Evolutionary conservation across 2,797 vertebrate genomes (phyloP).

Genomic region (Labroides dimidiatus): DNA sequence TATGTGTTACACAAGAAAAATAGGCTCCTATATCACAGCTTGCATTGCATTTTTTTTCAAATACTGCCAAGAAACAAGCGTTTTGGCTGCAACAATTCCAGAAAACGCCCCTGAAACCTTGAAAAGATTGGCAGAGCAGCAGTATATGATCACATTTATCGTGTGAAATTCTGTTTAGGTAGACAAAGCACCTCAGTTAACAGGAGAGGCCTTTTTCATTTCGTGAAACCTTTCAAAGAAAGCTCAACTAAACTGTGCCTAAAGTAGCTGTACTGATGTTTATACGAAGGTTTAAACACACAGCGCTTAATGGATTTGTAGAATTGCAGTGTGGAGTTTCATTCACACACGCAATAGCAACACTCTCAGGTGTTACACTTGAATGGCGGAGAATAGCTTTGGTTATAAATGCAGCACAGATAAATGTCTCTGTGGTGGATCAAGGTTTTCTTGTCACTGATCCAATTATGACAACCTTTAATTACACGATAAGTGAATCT

Average conservation of each 20-base stretch:
- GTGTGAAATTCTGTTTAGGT: not conserved
- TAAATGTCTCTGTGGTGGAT: conserved; percentile 23
- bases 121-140: not conserved
- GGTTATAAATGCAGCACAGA: not conserved
- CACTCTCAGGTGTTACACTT: not conserved
- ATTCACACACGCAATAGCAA: not conserved
- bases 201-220: not conserved
- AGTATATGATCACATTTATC: conserved; percentile 3
- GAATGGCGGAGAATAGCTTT: conserved; percentile 6
- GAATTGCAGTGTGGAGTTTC: not conserved
- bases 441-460: conserved; percentile 37
- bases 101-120: not conserved
- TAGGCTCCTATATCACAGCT: no score
- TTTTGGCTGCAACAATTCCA: not conserved
- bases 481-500: conserved; percentile 31
- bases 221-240: not conserved
- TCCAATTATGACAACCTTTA: conserved; percentile 41
- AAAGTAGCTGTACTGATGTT: not conserved
- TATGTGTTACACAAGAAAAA: no score
- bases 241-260: not conserved
- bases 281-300: not conserved
- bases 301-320: not conserved
- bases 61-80: not conserved
- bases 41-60: no score
- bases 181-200: conserved; percentile 5